Percentiles rank a stretch among this genome's conserved stretches.
phyloP scores from a whole-genome alignment of 2,888 invertebrate genomes.

The Lissocephala sabroskyi region DNA sequence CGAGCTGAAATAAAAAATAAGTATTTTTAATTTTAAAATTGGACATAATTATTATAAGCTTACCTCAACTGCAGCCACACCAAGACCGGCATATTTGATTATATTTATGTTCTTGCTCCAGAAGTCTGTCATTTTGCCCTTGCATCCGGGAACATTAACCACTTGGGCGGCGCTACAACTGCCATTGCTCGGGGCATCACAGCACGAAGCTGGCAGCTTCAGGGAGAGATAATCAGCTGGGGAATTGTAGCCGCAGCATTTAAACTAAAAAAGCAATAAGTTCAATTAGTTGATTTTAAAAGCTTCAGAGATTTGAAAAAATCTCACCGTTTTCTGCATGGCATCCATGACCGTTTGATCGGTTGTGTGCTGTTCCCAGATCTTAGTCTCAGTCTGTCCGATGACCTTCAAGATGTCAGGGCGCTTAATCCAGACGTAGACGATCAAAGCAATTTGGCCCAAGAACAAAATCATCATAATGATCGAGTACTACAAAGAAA shows the following conservation, averaged over 20 bases:
- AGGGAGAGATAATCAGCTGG: constrained; percentile 48
- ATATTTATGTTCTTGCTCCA: constrained; percentile 68
- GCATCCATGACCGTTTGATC: constrained; percentile 55
- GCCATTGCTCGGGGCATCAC: constrained; percentile 50
- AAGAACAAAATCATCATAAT: constrained; percentile 81
- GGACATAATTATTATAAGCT: constrained; percentile 8
- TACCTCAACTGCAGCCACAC: constrained; percentile 82
- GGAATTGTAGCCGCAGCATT: constrained; percentile 64
- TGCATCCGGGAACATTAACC: constrained; percentile 49
- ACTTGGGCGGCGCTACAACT: constrained; percentile 37
- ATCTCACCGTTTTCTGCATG: constrained; percentile 56
- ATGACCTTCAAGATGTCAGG: constrained; percentile 75
- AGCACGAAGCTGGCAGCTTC: constrained; percentile 60
- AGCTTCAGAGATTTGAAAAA: neutral
- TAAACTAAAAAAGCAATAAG: too few relatives aligned
- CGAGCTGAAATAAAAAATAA: constrained; percentile 73
- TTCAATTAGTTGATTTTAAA: too few relatives aligned
- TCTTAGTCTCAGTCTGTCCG: constrained; percentile 73
- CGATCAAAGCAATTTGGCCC: constrained; percentile 80
- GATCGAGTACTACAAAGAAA: constrained; percentile 78
- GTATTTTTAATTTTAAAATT: neutral
- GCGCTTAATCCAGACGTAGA: constrained; percentile 79
- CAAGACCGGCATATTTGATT: constrained; percentile 80
- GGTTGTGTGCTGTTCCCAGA: constrained; percentile 59
- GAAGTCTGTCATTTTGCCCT: constrained; percentile 68